Base-by-base conservation (phyloP, 2,888 invertebrate species). In the Perdita meconis region DNA sequence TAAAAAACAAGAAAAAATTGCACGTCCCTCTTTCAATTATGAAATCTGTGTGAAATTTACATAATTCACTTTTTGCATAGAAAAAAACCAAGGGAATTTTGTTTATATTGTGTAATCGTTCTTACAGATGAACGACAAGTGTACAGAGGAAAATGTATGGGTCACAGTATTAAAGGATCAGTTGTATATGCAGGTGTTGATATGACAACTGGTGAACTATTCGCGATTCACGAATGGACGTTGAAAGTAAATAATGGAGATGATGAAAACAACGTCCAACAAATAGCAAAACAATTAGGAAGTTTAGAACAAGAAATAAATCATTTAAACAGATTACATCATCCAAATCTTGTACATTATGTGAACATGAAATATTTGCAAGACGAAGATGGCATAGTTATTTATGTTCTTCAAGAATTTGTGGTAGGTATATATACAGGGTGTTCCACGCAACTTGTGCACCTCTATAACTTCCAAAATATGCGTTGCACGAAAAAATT, bases 291-390 rank as follows among this genome's bases (percentile, higher is more conserved):
- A 63, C 95, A 96, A 92, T 91, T 97, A 2, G 93, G 93, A 47
- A 94, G 94, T 75, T 94, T 97, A 59, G 97, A 98, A 86, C 96
- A 96, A 89, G 98, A 98, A 91, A 93, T 97, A 42, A 95, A 95
- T 87, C 94, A 95, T 24, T 93, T 97, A 72, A 93, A 95, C 19
- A 95, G 95, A 83, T 89, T 97, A 2, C 94, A 94, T 88, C 96
- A 97, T 90, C 93, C 94, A 13, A 95, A 96, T 89, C 93, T 98
- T 60, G 94, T 96, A 5, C 95, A 95, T 63, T 98, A 97, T 92
- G 93, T 96, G 73, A 96, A 96, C 63, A 95, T 97, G 91, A 95
- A 95, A 88, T 94, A 93, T 85, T 85, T 92, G 12, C 93, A 94
- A 74, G 94, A 95, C 26, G 95, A 95, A 78, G 95, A 96, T 78